These are phyloP conservation scores for Siderastrea radians DNA, from an alignment of 92 coral and sea anemone genomes.

Conservation along the genomic window DNA sequence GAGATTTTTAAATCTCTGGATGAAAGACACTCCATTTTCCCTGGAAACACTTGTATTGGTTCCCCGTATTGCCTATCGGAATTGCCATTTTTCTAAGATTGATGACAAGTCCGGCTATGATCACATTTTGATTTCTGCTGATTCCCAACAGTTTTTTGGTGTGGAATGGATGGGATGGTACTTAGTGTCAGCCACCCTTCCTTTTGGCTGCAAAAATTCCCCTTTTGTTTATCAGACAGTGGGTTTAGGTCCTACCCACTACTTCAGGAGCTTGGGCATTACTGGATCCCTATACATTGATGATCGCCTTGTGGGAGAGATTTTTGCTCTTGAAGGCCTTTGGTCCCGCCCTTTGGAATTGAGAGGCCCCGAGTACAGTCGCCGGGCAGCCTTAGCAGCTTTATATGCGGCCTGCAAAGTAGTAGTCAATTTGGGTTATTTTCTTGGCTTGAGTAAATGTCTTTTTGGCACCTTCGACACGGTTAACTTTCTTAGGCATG, in stretches of 20 bases:
- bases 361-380: too few species aligned
- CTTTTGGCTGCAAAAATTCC: background rate
- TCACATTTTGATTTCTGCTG: too few species aligned
- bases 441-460: conserved; percentile 32
- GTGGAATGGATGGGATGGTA: too few species aligned
- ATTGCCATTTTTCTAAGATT: background rate
- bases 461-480: conserved; percentile 7
- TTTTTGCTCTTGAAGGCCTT: too few species aligned
- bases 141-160: too few species aligned
- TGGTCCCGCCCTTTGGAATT: too few species aligned
- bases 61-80: background rate
- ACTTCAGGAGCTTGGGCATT: conserved; percentile 15
- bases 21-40: conserved; percentile 48
- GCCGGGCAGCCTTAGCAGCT: conserved; percentile 12
- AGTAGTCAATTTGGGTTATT: conserved; percentile 48
- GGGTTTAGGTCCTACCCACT: background rate
- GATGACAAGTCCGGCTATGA: background rate
- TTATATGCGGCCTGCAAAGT: conserved; percentile 41
- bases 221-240: conserved; percentile 20
- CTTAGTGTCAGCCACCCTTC: too few species aligned
- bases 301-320: background rate
- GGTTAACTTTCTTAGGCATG: conserved; percentile 19
- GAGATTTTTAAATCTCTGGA: conserved; percentile 11
- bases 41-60: conserved; percentile 30
- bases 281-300: conserved; percentile 1